A percentile compares a stretch with the other conserved stretches of the same genome.
Conservation (phyloP, 2,113 vertebrate genomes). For the Ornithorhynchus anatinus region DNA sequence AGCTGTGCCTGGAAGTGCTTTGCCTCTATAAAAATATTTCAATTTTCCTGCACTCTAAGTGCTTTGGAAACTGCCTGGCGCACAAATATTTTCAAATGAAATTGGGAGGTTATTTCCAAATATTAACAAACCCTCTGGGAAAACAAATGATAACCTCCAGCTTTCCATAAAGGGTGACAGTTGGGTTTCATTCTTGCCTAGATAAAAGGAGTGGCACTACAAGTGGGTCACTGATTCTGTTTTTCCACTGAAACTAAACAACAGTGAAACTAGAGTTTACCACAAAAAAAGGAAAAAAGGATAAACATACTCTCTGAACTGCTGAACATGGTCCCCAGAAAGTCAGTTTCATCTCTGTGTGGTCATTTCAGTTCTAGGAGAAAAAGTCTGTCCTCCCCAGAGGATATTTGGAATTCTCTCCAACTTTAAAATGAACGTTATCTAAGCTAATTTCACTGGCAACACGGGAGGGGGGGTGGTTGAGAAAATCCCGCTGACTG, state of each 20-base stretch:
- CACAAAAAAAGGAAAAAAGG: background rate
- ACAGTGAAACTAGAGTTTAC: background rate
- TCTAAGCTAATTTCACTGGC: background rate
- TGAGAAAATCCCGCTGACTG: background rate
- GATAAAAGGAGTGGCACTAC: background rate
- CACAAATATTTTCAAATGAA: slow-evolving; percentile 3
- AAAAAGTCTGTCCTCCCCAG: background rate
- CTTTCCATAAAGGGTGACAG: background rate
- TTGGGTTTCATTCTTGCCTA: background rate
- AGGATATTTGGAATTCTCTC: background rate
- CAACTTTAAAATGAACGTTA: background rate
- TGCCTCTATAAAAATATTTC: background rate
- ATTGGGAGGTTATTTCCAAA: background rate
- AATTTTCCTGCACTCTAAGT: background rate
- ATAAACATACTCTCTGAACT: background rate
- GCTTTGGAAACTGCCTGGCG: background rate
- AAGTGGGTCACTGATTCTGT: accelerated
- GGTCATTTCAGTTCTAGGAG: background rate
- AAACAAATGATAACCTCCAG: background rate
- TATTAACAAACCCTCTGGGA: background rate
- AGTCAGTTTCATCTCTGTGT: background rate
- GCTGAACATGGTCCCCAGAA: background rate
- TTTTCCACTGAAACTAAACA: background rate
- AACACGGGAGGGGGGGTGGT: background rate
- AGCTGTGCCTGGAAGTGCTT: background rate